Base-by-base conservation (phyloP, 2,888 invertebrate species). In the Linnaemya tessellans region DNA sequence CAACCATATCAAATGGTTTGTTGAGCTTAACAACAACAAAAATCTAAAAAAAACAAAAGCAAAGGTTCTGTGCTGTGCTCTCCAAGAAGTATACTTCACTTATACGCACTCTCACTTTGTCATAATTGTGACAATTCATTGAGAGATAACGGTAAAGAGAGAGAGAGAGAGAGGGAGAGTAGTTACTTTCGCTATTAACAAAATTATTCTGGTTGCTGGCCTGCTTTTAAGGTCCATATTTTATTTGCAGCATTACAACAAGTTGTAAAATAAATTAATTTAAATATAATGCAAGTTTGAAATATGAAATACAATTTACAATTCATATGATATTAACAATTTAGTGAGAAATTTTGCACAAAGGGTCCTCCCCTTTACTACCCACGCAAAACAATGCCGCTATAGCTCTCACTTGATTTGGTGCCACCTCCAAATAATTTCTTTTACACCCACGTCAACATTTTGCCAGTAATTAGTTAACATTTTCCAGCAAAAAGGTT, bases 381-480 rank as follows among this genome's bases (percentile, higher is more conserved):
- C 85, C 85, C 54, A 85, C 84, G 79, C 70, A 38, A 38, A 35
- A 38, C 11, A 49, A 15, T n/a, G 18, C 13, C 18, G 3, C 15
- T 22, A 56, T 5, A 25, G 0, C 68, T 75, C n/a, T 22, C 51
- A n/a, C 30, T 60, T 75, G 13, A 46, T 18, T 80, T 67, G 60
- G 79, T 65, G n/a, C 74, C 82, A 75, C 82, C 85, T 82, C 68
- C 43, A 18, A 18, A 2, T 64, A 11, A 60, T 60, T 22, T 22
- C 3, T 41, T 46, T 64, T 10, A 51, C 70, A 30, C 79, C 82
- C 67, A 85, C 79, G 46, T 18, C 11, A 35, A 18, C 1, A 46
- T 11, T 22, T 35, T n/a, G n/a, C n/a, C n/a, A n/a, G 20, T 8
- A 15, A 22, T 46, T 38, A 49, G 30, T 70, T 49, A 13, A 25